These are phyloP conservation scores for Heterochromis multidens DNA, from an alignment of 2,113 vertebrate genomes.

Conservation along the genomic window DNA sequence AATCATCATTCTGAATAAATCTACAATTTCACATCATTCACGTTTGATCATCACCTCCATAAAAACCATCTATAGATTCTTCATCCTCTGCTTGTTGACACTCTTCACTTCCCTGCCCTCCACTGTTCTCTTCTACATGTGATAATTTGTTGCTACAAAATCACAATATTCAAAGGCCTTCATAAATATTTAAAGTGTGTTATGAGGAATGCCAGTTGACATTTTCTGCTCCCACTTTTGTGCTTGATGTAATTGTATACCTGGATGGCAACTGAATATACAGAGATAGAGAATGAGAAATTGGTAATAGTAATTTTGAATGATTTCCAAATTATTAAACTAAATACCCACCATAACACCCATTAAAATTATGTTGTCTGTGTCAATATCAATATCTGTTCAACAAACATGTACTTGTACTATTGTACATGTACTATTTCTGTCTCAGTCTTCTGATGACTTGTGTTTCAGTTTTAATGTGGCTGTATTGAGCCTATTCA, in stretches of 20 bases:
- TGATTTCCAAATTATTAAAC: neutral
- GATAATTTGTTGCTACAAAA: constrained; percentile 29
- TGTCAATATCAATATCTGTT: neutral
- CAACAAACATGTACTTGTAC: neutral
- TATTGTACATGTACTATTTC: neutral
- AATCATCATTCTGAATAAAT: neutral
- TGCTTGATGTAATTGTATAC: constrained; percentile 2
- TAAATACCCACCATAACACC: neutral
- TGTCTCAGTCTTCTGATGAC: neutral
- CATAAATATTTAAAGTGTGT: constrained; percentile 40
- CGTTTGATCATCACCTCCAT: neutral
- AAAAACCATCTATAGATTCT: neutral
- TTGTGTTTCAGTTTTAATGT: neutral
- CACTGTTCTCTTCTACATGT: neutral
- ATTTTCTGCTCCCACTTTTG: neutral
- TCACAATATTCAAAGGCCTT: constrained; percentile 41
- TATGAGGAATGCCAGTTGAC: neutral
- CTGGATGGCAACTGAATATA: neutral
- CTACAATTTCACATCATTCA: neutral
- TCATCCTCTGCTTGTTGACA: neutral
- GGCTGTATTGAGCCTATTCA: neutral
- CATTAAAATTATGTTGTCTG: neutral
- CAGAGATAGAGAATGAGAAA: neutral
- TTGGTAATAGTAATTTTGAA: neutral
- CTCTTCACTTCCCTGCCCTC: neutral